Conservation (phyloP, 2,888 invertebrate species). For the Nomada fabriciana region DNA sequence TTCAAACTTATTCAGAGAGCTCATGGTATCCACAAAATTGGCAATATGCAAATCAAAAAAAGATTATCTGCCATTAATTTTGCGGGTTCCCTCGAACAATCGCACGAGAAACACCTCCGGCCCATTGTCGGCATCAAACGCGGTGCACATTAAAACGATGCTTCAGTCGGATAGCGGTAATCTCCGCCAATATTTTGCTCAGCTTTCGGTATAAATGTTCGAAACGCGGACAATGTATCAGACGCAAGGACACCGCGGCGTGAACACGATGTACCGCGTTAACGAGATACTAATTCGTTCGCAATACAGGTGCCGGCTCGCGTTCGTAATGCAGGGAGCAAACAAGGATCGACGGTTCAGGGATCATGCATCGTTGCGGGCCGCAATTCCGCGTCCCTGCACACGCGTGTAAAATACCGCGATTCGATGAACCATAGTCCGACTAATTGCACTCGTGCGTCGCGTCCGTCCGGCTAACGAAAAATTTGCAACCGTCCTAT, state of each 20-base stretch:
- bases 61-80: no score
- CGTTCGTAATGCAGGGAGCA: background rate
- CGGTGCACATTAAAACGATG: slow-evolving; percentile 19
- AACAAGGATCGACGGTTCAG: slow-evolving; percentile 7
- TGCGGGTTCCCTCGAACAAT: no score
- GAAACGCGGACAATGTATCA: slow-evolving; percentile 28
- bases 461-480: slow-evolving; percentile 2
- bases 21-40: no score
- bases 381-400: slow-evolving; percentile 37
- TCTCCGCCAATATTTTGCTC: slow-evolving; percentile 33
- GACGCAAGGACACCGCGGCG: slow-evolving; percentile 1
- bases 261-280: slow-evolving; percentile 29
- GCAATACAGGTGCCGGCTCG: slow-evolving; percentile 19
- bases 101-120: no score
- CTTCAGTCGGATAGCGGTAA: slow-evolving; percentile 16
- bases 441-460: slow-evolving; percentile 66
- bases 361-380: slow-evolving; percentile 45
- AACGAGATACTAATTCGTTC: slow-evolving; percentile 54
- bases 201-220: slow-evolving; percentile 25
- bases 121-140: background rate
- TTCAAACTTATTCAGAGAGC: no score
- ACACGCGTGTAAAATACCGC: slow-evolving; percentile 41
- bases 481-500: slow-evolving; percentile 49
- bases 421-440: slow-evolving; percentile 54
- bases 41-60: no score